A percentile compares a stretch with the other conserved stretches of the same genome.
phyloP scores from a whole-genome alignment of 2,113 vertebrate species.

The Odocoileus hemionus region DNA sequence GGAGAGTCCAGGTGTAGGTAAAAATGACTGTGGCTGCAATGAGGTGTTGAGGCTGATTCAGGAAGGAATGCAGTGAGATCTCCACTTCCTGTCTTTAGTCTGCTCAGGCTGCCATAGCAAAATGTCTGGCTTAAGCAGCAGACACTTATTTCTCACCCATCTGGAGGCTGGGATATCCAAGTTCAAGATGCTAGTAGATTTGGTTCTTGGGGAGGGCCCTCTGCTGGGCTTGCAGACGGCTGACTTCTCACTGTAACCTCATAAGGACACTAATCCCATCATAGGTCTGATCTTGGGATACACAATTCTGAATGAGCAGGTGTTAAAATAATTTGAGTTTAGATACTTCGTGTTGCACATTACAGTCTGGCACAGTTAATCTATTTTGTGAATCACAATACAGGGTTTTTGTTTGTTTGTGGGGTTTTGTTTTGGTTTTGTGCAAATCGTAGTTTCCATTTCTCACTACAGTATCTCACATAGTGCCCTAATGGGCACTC shows the following conservation, averaged over 20 bases:
- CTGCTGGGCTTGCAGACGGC: background rate
- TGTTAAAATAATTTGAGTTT: background rate
- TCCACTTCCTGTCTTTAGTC: background rate
- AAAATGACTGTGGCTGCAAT: background rate
- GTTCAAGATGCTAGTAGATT: background rate
- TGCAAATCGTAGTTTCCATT: background rate
- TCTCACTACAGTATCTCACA: background rate
- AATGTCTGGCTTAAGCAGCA: background rate
- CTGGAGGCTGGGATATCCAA: background rate
- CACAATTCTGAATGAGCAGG: background rate
- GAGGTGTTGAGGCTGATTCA: background rate
- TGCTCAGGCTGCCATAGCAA: background rate
- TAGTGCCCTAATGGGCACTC: background rate
- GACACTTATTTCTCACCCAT: background rate
- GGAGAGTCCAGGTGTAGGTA: background rate
- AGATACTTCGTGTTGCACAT: background rate
- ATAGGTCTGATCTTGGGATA: background rate
- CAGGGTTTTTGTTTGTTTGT: background rate
- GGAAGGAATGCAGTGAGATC: background rate
- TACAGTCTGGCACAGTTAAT: background rate
- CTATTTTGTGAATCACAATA: background rate
- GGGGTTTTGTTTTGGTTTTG: background rate
- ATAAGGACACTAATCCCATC: background rate
- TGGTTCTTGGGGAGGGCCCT: background rate
- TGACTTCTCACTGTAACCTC: background rate